Conservation (phyloP, 2,113 vertebrate species). For the Hypanus sabinus region DNA sequence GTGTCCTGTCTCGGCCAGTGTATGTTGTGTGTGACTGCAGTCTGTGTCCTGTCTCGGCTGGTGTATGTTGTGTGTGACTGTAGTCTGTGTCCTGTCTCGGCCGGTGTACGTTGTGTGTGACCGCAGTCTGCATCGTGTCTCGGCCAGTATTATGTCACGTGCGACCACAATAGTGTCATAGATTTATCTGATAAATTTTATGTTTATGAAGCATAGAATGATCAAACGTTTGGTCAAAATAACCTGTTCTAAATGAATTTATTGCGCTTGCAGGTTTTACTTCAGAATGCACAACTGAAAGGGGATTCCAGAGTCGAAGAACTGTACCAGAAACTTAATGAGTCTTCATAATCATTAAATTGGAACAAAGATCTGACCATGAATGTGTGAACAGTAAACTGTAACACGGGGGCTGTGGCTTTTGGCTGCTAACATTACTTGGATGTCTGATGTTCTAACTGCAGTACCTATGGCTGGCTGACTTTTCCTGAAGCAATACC, state of each 20-base stretch:
- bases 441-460: neutral
- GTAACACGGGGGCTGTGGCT: neutral
- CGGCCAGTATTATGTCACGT: too few relatives aligned
- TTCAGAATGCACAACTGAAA: conserved; percentile 69
- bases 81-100: neutral
- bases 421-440: neutral
- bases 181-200: neutral
- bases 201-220: neutral
- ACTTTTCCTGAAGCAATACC: neutral
- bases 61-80: neutral
- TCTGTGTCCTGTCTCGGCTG: too few relatives aligned
- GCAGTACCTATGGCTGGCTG: neutral
- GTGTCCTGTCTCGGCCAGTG: too few relatives aligned
- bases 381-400: neutral
- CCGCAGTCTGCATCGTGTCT: neutral
- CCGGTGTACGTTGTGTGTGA: too few relatives aligned
- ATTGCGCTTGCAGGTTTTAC: conserved; percentile 62
- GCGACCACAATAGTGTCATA: too few relatives aligned
- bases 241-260: neutral
- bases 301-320: conserved; percentile 67
- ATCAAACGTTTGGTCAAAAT: neutral
- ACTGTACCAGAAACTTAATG: conserved; percentile 62
- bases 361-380: neutral
- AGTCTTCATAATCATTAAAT: neutral
- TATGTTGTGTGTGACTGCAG: too few relatives aligned